Conservation (phyloP, 2,888 invertebrate genomes). For the Beris chalybata region DNA sequence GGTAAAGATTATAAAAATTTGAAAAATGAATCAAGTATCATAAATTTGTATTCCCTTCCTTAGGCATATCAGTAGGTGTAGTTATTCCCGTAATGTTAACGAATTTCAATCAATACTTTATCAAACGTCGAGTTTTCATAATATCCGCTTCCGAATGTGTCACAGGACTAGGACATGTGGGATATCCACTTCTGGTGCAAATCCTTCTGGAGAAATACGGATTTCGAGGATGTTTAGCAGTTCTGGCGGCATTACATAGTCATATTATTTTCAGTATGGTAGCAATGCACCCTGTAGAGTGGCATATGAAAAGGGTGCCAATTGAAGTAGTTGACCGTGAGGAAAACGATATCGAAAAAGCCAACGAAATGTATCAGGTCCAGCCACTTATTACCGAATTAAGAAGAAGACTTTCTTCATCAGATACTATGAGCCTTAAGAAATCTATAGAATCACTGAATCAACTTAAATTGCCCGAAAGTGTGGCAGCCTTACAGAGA, state of each 20-base stretch:
- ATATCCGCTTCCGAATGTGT: conserved; percentile 75
- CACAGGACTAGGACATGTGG: conserved; percentile 68
- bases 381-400: conserved; percentile 28
- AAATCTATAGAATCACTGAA: conserved; percentile 10
- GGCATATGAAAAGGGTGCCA: conserved; percentile 64
- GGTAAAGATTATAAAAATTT: conserved; percentile 50
- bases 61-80: too few species aligned
- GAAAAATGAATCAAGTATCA: too few species aligned
- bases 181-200: conserved; percentile 68
- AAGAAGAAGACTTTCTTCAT: too few species aligned
- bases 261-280: conserved; percentile 70
- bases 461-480: conserved; percentile 4
- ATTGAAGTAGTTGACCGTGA: conserved; percentile 52
- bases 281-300: conserved; percentile 73
- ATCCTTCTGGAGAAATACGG: conserved; percentile 65
- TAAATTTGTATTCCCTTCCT: too few species aligned
- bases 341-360: background rate
- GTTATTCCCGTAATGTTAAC: too few species aligned
- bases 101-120: conserved; percentile 69
- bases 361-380: conserved; percentile 11
- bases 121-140: conserved; percentile 68
- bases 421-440: background rate
- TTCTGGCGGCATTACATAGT: conserved; percentile 68
- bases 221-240: conserved; percentile 68
- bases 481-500: conserved; percentile 41